A percentile compares a stretch with the other conserved stretches of the same genome.
Conservation (phyloP, 35 echinoderm and acorn worm genomes). For the Strongylocentrotus purpuratus region DNA sequence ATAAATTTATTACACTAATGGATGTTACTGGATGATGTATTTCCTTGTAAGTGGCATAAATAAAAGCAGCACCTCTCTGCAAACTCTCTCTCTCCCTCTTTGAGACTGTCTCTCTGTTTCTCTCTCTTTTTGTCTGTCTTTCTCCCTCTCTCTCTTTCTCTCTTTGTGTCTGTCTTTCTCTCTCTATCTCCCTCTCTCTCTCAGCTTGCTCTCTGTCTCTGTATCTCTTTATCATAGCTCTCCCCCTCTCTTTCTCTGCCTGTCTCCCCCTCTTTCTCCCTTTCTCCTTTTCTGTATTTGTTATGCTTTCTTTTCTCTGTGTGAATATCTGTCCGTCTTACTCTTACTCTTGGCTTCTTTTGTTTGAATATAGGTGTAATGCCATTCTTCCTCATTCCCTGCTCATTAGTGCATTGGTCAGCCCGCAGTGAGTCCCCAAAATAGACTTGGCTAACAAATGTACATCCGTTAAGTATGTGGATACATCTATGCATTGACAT, state of each 20-base stretch:
- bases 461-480: too few relatives aligned
- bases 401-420: background rate
- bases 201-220: background rate
- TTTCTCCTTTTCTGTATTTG: background rate
- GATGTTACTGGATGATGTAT: background rate
- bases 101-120: background rate
- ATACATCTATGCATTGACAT: too few relatives aligned
- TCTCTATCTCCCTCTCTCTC: background rate
- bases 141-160: background rate
- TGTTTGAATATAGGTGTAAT: background rate
- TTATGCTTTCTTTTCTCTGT: background rate
- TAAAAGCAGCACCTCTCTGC: background rate
- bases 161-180: constrained; percentile 4
- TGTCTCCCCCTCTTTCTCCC: background rate
- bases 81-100: background rate
- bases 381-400: background rate
- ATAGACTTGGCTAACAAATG: background rate
- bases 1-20: too few relatives aligned
- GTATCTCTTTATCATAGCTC: constrained; percentile 4
- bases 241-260: background rate
- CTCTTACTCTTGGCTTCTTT: background rate
- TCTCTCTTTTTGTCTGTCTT: background rate
- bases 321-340: background rate
- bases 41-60: background rate
- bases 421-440: background rate